Conservation (phyloP, 2,888 invertebrate species). For the Eumerus sabulonum region DNA sequence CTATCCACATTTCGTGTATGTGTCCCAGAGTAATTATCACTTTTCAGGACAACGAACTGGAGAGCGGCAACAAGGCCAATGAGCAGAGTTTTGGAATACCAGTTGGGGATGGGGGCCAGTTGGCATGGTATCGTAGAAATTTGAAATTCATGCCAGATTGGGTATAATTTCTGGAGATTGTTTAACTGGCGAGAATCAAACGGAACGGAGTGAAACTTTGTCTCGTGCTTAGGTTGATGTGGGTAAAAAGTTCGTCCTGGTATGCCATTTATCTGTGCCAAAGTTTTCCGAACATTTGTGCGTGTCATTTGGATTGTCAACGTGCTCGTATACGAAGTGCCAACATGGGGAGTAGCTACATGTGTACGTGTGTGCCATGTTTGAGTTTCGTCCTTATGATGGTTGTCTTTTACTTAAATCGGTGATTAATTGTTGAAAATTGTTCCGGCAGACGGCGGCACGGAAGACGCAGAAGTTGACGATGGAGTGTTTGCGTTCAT, state of each 20-base stretch:
- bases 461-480: too few species aligned
- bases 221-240: conserved; percentile 16
- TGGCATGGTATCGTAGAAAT: conserved; percentile 29
- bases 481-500: too few species aligned
- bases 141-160: conserved; percentile 47
- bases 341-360: too few species aligned
- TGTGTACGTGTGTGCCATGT: too few species aligned
- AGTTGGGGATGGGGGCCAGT: too few species aligned
- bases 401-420: too few species aligned
- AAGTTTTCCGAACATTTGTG: conserved; percentile 2
- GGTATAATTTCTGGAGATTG: conserved; percentile 41
- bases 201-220: conserved; percentile 22
- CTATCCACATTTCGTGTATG: too few species aligned
- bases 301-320: too few species aligned
- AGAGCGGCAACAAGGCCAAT: conserved; percentile 19
- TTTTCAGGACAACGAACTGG: conserved; percentile 12
- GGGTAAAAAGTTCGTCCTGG: conserved; percentile 20
- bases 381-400: neutral
- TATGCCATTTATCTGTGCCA: conserved; percentile 17
- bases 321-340: too few species aligned
- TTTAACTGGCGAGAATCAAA: conserved; percentile 25
- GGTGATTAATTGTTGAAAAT: too few species aligned
- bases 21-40: neutral
- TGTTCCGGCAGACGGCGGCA: too few species aligned
- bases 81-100: too few species aligned